A percentile compares a stretch with the other conserved stretches of the same genome.
Conservation (phyloP, 1,140 invertebrate species). For the Zophobas atratus region DNA sequence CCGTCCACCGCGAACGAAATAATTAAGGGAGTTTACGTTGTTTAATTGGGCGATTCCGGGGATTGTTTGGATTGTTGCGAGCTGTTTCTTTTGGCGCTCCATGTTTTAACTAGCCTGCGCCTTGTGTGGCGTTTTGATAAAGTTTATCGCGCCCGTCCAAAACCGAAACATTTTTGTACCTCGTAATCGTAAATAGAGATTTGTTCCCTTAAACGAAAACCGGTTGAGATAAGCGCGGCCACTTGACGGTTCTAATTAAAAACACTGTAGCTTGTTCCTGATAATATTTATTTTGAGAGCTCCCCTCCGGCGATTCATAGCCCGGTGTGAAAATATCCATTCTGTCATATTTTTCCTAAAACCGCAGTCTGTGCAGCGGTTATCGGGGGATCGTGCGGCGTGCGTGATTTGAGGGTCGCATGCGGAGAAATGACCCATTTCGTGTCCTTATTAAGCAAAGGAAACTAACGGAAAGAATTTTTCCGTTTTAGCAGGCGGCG, state of each 20-base stretch:
- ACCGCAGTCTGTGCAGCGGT: constrained; percentile 16
- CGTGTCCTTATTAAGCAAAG: constrained; percentile 24
- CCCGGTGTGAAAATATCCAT: constrained; percentile 20
- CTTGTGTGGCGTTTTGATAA: constrained; percentile 11
- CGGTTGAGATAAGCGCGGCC: constrained; percentile 12
- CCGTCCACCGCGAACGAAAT: constrained; percentile 21
- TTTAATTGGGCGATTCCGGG: constrained; percentile 24
- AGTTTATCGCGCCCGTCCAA: background rate
- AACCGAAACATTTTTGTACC: constrained; percentile 1
- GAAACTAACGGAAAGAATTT: constrained; percentile 1
- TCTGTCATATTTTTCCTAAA: constrained; percentile 17
- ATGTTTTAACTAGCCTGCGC: background rate
- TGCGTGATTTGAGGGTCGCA: constrained; percentile 45
- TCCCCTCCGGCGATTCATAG: constrained; percentile 5
- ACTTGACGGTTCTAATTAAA: constrained; percentile 24
- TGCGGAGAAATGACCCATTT: constrained; percentile 49
- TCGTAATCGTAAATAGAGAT: constrained; percentile 2
- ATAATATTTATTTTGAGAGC: constrained; percentile 28
- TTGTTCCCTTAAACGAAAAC: constrained; percentile 5
- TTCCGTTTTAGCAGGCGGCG: constrained; percentile 16
- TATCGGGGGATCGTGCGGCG: constrained; percentile 38
- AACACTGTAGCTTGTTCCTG: constrained; percentile 25
- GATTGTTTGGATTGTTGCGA: constrained; percentile 31
- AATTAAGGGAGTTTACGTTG: constrained; percentile 23
- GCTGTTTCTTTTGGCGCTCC: constrained; percentile 14